Percentiles rank a stretch among this genome's conserved stretches.
Evolutionary conservation across 2,113 vertebrate species (phyloP).

Genomic region (Anolis carolinensis): DNA sequence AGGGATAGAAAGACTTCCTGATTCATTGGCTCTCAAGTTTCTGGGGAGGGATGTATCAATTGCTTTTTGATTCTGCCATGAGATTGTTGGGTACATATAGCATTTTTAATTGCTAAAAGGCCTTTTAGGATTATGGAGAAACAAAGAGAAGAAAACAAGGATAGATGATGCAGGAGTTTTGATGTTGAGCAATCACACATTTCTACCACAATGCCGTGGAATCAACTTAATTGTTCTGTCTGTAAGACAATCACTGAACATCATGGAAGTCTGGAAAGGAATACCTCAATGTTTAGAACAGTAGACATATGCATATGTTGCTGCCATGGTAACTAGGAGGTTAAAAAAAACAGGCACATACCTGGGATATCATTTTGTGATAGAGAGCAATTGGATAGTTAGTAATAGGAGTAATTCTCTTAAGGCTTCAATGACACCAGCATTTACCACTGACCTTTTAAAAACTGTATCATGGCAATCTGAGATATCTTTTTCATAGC

Average conservation of each 20-base stretch:
- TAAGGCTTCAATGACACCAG: neutral
- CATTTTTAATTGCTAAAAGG: neutral
- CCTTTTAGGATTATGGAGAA: neutral
- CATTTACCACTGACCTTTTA: neutral
- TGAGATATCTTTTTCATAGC: neutral
- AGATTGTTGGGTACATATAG: too few relatives aligned
- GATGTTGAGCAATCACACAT: neutral
- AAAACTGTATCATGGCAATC: neutral
- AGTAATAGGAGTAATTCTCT: neutral
- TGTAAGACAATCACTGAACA: neutral
- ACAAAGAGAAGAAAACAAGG: neutral
- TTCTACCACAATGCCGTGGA: conserved; percentile 6
- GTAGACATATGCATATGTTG: conserved; percentile 47
- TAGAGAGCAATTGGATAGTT: neutral
- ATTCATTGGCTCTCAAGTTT: neutral
- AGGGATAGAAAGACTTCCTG: neutral
- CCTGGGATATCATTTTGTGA: conserved; percentile 3
- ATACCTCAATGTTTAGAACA: conserved; percentile 39
- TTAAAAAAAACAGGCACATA: conserved; percentile 37
- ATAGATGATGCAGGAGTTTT: neutral
- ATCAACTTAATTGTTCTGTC: conserved; percentile 20
- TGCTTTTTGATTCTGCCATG: neutral
- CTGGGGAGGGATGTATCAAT: neutral
- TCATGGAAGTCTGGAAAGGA: conserved; percentile 32
- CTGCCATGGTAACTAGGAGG: conserved; percentile 61